phyloP scores from a whole-genome alignment of 2,113 vertebrate genomes.

The Atherinomorus stipes region DNA sequence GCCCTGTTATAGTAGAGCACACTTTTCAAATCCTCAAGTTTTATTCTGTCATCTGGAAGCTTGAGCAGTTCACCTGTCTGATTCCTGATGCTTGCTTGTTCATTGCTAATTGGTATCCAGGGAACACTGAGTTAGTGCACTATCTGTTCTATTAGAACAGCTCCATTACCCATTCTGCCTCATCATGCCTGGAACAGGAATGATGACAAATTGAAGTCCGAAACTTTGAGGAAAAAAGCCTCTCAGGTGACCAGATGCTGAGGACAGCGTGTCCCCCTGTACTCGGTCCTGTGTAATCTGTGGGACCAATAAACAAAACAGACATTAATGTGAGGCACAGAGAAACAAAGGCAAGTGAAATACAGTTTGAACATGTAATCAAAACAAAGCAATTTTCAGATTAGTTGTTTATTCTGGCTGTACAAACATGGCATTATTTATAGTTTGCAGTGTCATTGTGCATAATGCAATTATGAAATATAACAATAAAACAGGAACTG shows the following conservation, averaged over 20 bases:
- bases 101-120: constrained; percentile 63
- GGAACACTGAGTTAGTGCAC: constrained; percentile 66
- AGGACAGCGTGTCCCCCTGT: constrained; percentile 38
- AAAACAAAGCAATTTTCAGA: background rate
- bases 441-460: no score
- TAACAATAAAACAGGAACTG: background rate
- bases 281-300: constrained; percentile 29
- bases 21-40: constrained; percentile 20
- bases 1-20: background rate
- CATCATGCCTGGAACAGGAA: constrained; percentile 48
- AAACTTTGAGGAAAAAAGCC: constrained; percentile 26
- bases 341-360: constrained; percentile 5
- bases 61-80: constrained; percentile 23
- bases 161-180: constrained; percentile 65
- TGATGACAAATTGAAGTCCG: constrained; percentile 68
- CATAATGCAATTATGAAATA: background rate
- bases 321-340: constrained; percentile 20
- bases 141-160: constrained; percentile 63
- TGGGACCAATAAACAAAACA: constrained; percentile 4
- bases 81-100: constrained; percentile 50
- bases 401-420: background rate
- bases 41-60: constrained; percentile 10
- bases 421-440: no score
- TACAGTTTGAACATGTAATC: background rate
- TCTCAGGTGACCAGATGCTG: constrained; percentile 51